Evolutionary conservation across 35 echinoderm and acorn worm genomes (phyloP).

Genomic region (Anneissia japonica): DNA sequence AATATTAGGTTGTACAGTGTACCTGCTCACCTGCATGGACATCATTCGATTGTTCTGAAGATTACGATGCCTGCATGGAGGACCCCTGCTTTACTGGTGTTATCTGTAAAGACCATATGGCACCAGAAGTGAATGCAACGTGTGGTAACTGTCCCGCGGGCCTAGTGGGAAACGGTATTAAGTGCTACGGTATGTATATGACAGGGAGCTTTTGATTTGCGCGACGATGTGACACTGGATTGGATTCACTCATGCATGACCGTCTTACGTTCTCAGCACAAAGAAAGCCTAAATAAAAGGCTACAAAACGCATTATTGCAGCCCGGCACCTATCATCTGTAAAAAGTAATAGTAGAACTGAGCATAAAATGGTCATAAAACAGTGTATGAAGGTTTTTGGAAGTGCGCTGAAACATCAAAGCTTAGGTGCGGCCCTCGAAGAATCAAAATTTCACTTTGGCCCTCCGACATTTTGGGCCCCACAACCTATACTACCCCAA

Average conservation of each 20-base stretch:
- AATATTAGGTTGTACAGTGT: conserved; percentile 65
- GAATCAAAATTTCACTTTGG: background rate
- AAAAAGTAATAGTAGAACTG: too few species aligned
- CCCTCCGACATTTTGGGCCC: too few species aligned
- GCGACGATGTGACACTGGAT: background rate
- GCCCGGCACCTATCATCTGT: too few species aligned
- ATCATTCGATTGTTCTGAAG: conserved; percentile 47
- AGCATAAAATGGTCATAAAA: background rate
- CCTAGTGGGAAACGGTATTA: conserved; percentile 62
- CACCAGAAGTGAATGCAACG: conserved; percentile 28
- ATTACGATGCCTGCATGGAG: conserved; percentile 66
- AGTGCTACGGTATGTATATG: conserved; percentile 66
- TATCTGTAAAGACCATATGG: conserved; percentile 47
- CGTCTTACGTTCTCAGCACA: background rate
- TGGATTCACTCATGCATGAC: background rate
- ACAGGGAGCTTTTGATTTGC: background rate
- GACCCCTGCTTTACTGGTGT: conserved; percentile 64
- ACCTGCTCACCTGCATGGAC: conserved; percentile 40
- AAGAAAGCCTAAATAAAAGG: background rate
- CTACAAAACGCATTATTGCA: background rate
- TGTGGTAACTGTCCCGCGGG: conserved; percentile 68
- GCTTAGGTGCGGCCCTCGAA: background rate
- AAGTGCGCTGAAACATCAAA: too few species aligned
- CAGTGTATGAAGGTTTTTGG: too few species aligned
- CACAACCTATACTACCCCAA: too few species aligned